Base-by-base conservation (phyloP, 2,797 vertebrate genomes). In the Notolepis coatsorum region DNA sequence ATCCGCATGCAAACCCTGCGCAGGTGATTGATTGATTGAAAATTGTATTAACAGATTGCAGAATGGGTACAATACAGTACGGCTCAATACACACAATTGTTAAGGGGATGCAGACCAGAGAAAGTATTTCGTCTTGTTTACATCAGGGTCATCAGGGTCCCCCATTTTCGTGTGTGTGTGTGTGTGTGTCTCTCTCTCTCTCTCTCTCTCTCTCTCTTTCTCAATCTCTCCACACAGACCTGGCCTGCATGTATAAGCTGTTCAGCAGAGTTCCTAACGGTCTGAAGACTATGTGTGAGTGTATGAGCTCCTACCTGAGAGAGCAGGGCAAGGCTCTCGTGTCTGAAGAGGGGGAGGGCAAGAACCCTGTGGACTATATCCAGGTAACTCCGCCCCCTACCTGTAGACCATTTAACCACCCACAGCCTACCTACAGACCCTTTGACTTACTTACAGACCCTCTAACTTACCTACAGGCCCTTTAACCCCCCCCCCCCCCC, bases 171-270 rank as follows among this genome's bases (percentile, higher is more conserved):
- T 48, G 0, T 61, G 20, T 28, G 21, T 49, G 25, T 43, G 7
- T 50, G 27, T 52, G 28, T 45, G 28, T 47, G 31, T 17, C 13
- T 24, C 21, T 46, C 39, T 54, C 5, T 48, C 41, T 24, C 4
- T 23, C 23, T 50, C 18, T 48, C 20, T 61, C 13, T 35, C 33
- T 17, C 13, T 24, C 21, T 46, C 39, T 54, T 5, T 48, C 41
- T 24, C 4, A 15, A 24, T 50, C 18, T 48, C 20, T 61, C 13
- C 28, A 35, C 33, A 30, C 82, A 98, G 97, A 98, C 85, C 91
- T 98, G 86, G 97, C 96, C 56, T 98, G 97, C 81, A 98, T 98
- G 97, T 98, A 98, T 92, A 98, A 98, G 89, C 89, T 98, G 74
- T 98, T 98, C 79, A 98, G 96, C 81, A 91, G 97, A 62, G 97